These are phyloP conservation scores for Diaperis boleti DNA, from an alignment of 2,888 invertebrate species.

Conservation along the genomic window DNA sequence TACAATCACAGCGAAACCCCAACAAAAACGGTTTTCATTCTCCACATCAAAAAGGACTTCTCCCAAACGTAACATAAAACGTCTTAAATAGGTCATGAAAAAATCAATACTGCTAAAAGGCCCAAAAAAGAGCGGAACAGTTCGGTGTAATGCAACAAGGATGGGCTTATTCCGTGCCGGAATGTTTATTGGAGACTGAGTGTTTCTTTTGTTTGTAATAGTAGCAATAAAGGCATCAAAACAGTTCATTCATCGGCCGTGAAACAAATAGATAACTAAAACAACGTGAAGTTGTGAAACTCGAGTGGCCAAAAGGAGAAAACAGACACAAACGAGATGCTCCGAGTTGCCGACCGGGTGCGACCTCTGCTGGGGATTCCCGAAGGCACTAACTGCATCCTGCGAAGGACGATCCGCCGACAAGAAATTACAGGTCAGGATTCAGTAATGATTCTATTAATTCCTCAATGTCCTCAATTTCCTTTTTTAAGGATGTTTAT, in stretches of 20 bases:
- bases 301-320: constrained; percentile 58
- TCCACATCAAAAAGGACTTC: not conserved
- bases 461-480: no score
- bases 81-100: constrained; percentile 50
- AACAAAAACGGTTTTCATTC: no score
- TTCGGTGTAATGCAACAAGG: constrained; percentile 51
- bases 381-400: constrained; percentile 38
- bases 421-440: constrained; percentile 18
- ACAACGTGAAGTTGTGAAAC: constrained; percentile 60
- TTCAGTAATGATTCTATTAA: not conserved
- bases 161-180: constrained; percentile 57
- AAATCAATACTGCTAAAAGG: constrained; percentile 50
- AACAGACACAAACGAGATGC: constrained; percentile 44
- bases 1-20: no score
- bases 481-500: no score
- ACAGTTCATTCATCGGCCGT: constrained; percentile 63
- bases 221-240: constrained; percentile 64
- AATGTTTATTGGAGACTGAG: constrained; percentile 59
- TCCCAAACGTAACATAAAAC: constrained; percentile 31
- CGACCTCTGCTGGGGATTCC: constrained; percentile 47
- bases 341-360: constrained; percentile 39
- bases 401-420: constrained; percentile 38
- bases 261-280: constrained; percentile 62
- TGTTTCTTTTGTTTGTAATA: constrained; percentile 61
- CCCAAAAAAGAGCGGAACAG: constrained; percentile 49